phyloP scores from a whole-genome alignment of 2,113 vertebrate species.

The Piprites chloris region DNA sequence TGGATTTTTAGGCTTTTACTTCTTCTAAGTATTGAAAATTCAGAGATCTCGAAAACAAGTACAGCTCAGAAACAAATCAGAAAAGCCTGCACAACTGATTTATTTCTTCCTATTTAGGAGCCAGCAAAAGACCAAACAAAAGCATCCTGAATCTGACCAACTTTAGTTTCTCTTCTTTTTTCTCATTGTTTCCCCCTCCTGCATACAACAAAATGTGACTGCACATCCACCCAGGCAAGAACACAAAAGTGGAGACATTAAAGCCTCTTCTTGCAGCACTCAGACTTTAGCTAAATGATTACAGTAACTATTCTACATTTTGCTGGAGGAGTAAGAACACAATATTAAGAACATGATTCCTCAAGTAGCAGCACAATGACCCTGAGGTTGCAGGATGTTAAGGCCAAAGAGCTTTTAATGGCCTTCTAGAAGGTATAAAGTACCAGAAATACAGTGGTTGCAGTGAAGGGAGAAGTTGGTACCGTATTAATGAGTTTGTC shows the following conservation, averaged over 20 bases:
- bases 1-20: background rate
- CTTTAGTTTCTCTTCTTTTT: background rate
- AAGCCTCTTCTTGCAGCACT: background rate
- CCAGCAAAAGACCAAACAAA: background rate
- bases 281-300: background rate
- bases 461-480: background rate
- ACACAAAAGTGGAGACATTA: background rate
- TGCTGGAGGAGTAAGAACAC: background rate
- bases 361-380: background rate
- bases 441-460: background rate
- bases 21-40: background rate
- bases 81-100: background rate
- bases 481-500: background rate
- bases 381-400: background rate
- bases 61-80: background rate
- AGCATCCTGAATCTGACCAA: background rate
- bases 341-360: background rate
- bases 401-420: background rate
- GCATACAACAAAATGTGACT: background rate
- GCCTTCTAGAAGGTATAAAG: background rate
- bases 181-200: accelerated
- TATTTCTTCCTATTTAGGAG: background rate
- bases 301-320: background rate
- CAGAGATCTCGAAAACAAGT: background rate
- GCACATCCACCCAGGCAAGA: background rate